phyloP scores from a whole-genome alignment of 1,140 invertebrate species.

The Ctenoplectra terminalis region DNA sequence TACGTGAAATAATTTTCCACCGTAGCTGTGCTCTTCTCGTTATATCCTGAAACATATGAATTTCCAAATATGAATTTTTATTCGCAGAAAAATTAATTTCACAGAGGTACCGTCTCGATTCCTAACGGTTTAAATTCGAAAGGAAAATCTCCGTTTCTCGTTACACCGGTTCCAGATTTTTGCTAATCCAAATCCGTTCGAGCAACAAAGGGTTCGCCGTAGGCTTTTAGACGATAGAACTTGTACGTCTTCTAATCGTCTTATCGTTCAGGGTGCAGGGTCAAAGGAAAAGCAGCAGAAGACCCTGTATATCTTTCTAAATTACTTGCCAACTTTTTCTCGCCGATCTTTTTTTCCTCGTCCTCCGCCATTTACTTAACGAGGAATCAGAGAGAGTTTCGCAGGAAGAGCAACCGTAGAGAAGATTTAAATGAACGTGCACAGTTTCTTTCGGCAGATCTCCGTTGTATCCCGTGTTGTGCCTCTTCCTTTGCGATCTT shows the following conservation, averaged over 20 bases:
- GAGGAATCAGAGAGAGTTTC: conserved; percentile 53
- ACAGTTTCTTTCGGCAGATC: conserved; percentile 7
- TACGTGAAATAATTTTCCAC: too few species aligned
- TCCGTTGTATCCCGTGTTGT: conserved; percentile 18
- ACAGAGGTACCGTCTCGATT: not conserved
- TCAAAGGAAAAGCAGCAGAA: conserved; percentile 23
- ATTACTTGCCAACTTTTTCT: conserved; percentile 52
- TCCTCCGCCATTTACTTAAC: conserved; percentile 58
- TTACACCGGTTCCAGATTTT: not conserved
- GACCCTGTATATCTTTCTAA: conserved; percentile 58
- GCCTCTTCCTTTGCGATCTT: not conserved
- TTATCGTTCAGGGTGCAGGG: conserved; percentile 18
- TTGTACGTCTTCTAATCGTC: conserved; percentile 53
- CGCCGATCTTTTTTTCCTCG: not conserved
- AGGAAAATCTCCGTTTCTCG: not conserved
- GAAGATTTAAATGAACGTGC: conserved; percentile 53
- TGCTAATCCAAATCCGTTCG: conserved; percentile 11
- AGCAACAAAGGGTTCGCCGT: conserved; percentile 11
- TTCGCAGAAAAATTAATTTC: too few species aligned
- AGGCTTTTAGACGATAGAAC: conserved; percentile 30
- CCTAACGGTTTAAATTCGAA: too few species aligned
- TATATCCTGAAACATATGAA: too few species aligned
- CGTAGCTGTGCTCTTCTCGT: too few species aligned
- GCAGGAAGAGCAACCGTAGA: not conserved
- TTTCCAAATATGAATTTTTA: too few species aligned